Evolutionary conservation across 2,888 invertebrate genomes (phyloP).

Genomic region (Drosophila borborema): DNA sequence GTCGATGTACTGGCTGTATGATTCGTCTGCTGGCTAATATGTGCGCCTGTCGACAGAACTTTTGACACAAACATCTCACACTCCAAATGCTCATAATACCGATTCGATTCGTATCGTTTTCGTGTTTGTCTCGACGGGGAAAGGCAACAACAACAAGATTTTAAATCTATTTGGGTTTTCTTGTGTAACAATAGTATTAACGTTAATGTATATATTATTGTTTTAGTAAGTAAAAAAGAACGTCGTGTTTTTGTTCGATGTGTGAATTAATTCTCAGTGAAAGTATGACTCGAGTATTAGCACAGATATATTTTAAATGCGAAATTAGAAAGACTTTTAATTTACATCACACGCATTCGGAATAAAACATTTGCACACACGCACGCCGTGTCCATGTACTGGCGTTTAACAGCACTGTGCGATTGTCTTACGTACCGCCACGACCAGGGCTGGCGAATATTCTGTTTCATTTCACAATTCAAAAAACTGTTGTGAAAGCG

Average conservation of each 20-base stretch:
- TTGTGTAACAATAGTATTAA: conserved; percentile 68
- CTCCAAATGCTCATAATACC: conserved; percentile 79
- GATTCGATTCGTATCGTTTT: conserved; percentile 37
- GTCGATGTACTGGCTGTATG: conserved; percentile 31
- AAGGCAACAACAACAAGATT: conserved; percentile 47
- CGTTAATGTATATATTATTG: conserved; percentile 44
- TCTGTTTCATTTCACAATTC: conserved; percentile 12
- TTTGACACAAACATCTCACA: conserved; percentile 65
- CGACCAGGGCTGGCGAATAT: conserved; percentile 4
- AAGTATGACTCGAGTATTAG: conserved; percentile 38
- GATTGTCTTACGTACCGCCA: not conserved
- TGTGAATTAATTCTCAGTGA: conserved; percentile 62
- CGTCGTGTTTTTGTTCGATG: conserved; percentile 28
- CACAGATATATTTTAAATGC: conserved; percentile 53
- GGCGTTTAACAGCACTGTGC: conserved; percentile 12
- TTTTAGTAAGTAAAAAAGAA: conserved; percentile 19
- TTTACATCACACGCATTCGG: conserved; percentile 47
- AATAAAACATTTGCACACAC: conserved; percentile 21
- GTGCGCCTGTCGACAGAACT: conserved; percentile 75
- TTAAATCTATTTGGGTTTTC: conserved; percentile 40
- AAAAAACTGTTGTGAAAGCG: not conserved
- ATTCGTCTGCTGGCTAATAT: conserved; percentile 65
- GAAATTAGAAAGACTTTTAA: conserved; percentile 43
- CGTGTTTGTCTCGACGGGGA: not conserved
- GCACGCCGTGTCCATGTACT: conserved; percentile 4